phyloP scores from a whole-genome alignment of 2,113 vertebrate species.

The Malurus alboscapulatus region DNA sequence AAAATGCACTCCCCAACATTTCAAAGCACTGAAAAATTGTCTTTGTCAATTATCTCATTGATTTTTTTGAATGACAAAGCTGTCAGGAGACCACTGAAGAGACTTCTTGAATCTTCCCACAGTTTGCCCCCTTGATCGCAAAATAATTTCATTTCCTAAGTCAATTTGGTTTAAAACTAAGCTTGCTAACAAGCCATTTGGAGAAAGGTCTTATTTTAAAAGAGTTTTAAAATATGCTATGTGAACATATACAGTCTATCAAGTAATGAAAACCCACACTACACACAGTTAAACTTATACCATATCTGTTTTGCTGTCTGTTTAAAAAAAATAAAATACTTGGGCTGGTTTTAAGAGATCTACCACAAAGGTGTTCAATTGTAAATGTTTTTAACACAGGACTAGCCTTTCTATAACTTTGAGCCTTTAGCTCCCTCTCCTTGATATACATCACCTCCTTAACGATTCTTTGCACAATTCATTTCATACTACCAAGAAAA shows the following conservation, averaged over 20 bases:
- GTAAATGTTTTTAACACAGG: not conserved
- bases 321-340: not conserved
- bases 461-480: not conserved
- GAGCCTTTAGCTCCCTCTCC: not conserved
- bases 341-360: not conserved
- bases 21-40: constrained; percentile 13
- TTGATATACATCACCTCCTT: not conserved
- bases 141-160: not conserved
- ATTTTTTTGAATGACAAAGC: not conserved
- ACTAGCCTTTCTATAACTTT: not conserved
- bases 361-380: not conserved
- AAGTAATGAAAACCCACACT: not conserved
- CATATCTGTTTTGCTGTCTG: not conserved
- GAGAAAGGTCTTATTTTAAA: not conserved
- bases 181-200: not conserved
- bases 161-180: constrained; percentile 11
- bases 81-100: not conserved
- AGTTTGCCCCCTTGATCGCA: not conserved
- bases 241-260: not conserved
- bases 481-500: not conserved
- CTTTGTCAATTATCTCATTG: not conserved
- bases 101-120: not conserved
- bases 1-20: not conserved
- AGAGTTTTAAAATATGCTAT: not conserved
- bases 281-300: not conserved